Percentiles rank a stretch among this genome's conserved stretches.
These are phyloP conservation scores for Philonicus albiceps DNA, from an alignment of 2,888 invertebrate genomes.

Conservation along the genomic window DNA sequence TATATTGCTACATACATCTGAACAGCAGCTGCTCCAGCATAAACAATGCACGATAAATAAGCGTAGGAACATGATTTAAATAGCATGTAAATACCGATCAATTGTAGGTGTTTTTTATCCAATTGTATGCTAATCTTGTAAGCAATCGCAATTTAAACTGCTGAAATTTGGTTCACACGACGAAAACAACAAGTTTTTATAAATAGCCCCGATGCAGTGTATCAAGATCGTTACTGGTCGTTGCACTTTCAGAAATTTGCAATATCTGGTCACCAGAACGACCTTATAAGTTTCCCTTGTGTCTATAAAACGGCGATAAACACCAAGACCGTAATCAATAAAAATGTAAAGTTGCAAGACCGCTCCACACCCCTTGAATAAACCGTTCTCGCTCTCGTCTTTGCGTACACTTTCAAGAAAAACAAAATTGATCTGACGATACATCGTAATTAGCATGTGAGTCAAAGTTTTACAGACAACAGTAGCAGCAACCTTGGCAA, in stretches of 20 bases:
- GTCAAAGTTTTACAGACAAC: neutral
- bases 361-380: neutral
- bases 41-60: neutral
- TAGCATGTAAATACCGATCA: neutral
- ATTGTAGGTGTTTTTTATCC: neutral
- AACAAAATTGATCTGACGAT: neutral
- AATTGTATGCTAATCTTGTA: neutral
- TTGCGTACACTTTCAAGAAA: neutral
- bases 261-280: neutral
- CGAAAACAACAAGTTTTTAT: neutral
- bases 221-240: neutral
- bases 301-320: neutral
- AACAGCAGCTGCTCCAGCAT: neutral
- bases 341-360: neutral
- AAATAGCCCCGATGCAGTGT: neutral
- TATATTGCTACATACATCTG: neutral
- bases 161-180: neutral
- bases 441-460: neutral
- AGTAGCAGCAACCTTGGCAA: neutral
- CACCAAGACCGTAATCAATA: neutral
- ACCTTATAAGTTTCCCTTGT: neutral
- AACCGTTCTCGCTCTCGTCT: neutral
- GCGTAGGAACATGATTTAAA: neutral
- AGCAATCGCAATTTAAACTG: neutral
- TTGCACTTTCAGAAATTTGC: neutral